Conservation (phyloP, 2,113 vertebrate genomes). For the Indicator maculatus region DNA sequence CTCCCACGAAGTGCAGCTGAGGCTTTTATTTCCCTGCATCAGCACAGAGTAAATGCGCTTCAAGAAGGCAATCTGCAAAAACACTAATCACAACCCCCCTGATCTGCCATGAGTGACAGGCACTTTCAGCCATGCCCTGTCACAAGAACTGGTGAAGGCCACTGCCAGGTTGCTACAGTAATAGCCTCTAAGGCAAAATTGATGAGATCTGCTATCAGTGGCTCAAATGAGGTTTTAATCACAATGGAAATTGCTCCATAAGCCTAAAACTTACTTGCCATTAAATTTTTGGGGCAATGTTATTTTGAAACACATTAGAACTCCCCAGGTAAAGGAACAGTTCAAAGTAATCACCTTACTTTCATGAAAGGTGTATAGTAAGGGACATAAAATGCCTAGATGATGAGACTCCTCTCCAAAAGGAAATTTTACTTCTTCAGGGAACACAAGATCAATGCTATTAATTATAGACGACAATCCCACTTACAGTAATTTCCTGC, state of each 20-base stretch:
- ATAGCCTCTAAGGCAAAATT: neutral
- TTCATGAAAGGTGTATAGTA: neutral
- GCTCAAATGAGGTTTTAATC: neutral
- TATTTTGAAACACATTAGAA: neutral
- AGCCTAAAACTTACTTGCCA: neutral
- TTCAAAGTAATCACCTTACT: neutral
- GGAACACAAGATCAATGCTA: neutral
- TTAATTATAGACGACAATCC: conserved; percentile 13
- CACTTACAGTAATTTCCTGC: conserved; percentile 26
- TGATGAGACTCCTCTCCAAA: neutral
- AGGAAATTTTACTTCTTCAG: conserved; percentile 12
- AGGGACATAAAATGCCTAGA: neutral
- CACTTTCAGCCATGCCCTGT: neutral
- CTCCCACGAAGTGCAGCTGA: neutral
- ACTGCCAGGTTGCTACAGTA: neutral
- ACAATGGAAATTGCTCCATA: neutral
- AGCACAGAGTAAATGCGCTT: neutral
- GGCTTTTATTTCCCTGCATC: neutral
- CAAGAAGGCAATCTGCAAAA: neutral
- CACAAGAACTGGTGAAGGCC: neutral
- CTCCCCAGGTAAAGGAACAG: neutral
- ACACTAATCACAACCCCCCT: neutral
- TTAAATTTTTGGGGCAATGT: neutral
- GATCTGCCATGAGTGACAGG: no score
- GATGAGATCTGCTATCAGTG: neutral